These are phyloP conservation scores for Poeciliopsis prolifica DNA, from an alignment of 2,113 vertebrate species.

Conservation along the genomic window DNA sequence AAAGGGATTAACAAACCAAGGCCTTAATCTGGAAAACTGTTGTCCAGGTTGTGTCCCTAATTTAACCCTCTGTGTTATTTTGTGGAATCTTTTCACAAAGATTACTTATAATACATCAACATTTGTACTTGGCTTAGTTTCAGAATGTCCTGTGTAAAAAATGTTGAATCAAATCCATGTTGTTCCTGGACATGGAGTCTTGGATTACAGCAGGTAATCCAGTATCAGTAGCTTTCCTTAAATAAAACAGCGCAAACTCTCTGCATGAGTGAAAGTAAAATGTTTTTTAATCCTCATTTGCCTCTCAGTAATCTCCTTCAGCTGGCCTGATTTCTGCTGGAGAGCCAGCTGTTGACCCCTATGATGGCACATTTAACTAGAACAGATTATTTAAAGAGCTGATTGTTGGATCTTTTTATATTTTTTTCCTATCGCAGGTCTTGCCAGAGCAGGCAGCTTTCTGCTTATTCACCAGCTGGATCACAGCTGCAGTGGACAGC, in stretches of 20 bases:
- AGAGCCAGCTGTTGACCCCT: constrained; percentile 70
- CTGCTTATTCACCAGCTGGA: constrained; percentile 65
- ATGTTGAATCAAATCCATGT: not conserved
- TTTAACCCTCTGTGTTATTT: not conserved
- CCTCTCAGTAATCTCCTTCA: constrained; percentile 63
- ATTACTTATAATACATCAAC: too few relatives aligned
- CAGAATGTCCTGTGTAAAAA: not conserved
- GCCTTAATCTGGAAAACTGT: not conserved
- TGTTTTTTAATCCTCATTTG: constrained; percentile 52
- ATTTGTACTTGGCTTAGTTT: not conserved
- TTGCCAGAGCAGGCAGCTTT: constrained; percentile 28
- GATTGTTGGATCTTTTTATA: not conserved
- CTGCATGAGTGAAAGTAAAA: constrained; percentile 1
- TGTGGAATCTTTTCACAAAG: not conserved
- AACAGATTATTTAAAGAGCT: constrained; percentile 39
- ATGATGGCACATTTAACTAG: constrained; percentile 46
- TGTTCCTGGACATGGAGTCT: not conserved
- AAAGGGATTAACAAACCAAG: not conserved
- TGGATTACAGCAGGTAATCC: not conserved
- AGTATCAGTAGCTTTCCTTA: not conserved
- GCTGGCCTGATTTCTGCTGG: constrained; percentile 46
- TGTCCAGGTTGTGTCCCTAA: not conserved
- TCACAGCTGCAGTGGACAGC: constrained; percentile 43
- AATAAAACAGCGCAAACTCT: not conserved
- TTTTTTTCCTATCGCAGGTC: constrained; percentile 12